These are phyloP conservation scores for Drosophila sp. DNA, from an alignment of 1,140 invertebrate species.

Conservation along the genomic window DNA sequence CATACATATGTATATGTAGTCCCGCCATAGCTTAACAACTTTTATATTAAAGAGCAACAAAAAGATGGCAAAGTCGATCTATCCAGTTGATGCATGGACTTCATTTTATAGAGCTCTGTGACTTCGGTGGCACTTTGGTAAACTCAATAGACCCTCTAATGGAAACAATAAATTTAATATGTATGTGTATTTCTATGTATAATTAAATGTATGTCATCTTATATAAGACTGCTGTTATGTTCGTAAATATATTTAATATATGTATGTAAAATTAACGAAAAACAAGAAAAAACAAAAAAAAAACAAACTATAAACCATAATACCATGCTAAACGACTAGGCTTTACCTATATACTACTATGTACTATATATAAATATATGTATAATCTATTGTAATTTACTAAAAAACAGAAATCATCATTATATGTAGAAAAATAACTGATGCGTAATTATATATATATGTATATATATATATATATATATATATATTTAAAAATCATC, in stretches of 20 bases:
- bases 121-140: slow-evolving; percentile 52
- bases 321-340: slow-evolving; percentile 51
- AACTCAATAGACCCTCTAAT: slow-evolving; percentile 67
- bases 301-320: slow-evolving; percentile 39
- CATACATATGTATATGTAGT: background rate
- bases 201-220: slow-evolving; percentile 79
- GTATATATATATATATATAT: slow-evolving; percentile 19
- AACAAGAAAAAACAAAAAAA: slow-evolving; percentile 52
- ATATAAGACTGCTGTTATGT: slow-evolving; percentile 83
- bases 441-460: slow-evolving; percentile 46
- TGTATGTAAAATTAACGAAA: slow-evolving; percentile 76
- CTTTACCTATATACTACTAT: slow-evolving; percentile 59
- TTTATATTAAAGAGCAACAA: slow-evolving; percentile 57
- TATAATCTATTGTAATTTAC: slow-evolving; percentile 71
- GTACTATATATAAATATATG: slow-evolving; percentile 49
- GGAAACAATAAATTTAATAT: slow-evolving; percentile 77
- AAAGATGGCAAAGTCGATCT: slow-evolving; percentile 28
- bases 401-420: slow-evolving; percentile 58
- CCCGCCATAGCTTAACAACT: slow-evolving; percentile 51
- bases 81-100: slow-evolving; percentile 30
- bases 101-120: slow-evolving; percentile 17
- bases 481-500: slow-evolving; percentile 32
- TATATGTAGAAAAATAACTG: slow-evolving; percentile 70
- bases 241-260: slow-evolving; percentile 82
- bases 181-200: slow-evolving; percentile 60